These are phyloP conservation scores for Papilio elwesi DNA, from an alignment of 2,888 invertebrate species.

Conservation along the genomic window DNA sequence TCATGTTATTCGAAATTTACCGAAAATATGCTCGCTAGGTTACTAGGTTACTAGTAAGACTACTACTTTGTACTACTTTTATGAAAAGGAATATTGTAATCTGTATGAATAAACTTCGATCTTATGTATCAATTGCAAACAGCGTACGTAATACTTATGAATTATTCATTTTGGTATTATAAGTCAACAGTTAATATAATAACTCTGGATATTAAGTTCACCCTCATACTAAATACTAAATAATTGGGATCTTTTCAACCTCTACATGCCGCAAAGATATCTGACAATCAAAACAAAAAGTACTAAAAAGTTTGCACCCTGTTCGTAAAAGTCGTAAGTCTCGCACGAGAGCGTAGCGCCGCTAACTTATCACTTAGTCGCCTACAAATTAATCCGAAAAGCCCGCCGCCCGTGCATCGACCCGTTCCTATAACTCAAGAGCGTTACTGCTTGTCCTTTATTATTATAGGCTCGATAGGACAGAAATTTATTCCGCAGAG, in stretches of 20 bases:
- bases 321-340: constrained; percentile 61
- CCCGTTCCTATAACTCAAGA: constrained; percentile 76
- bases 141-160: too few relatives aligned
- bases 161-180: too few relatives aligned
- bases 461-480: constrained; percentile 76
- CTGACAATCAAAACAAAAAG: constrained; percentile 43
- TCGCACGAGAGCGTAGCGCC: constrained; percentile 53
- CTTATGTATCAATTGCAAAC: too few relatives aligned
- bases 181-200: too few relatives aligned
- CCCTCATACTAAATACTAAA: constrained; percentile 11
- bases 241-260: constrained; percentile 50
- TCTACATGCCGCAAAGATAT: constrained; percentile 12
- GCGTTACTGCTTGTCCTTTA: constrained; percentile 70
- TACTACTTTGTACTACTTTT: not conserved
- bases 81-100: too few relatives aligned
- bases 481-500: constrained; percentile 80
- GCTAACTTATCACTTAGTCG: constrained; percentile 79
- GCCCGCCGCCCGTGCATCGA: constrained; percentile 73
- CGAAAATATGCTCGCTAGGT: constrained; percentile 13
- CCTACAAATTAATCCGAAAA: constrained; percentile 78
- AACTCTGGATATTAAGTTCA: constrained; percentile 36
- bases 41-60: not conserved
- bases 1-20: constrained; percentile 42
- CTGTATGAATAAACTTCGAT: too few relatives aligned
- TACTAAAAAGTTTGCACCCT: constrained; percentile 53